Evolutionary conservation across 2,888 invertebrate genomes (phyloP).

Genomic region (Trichogramma evanescens): DNA sequence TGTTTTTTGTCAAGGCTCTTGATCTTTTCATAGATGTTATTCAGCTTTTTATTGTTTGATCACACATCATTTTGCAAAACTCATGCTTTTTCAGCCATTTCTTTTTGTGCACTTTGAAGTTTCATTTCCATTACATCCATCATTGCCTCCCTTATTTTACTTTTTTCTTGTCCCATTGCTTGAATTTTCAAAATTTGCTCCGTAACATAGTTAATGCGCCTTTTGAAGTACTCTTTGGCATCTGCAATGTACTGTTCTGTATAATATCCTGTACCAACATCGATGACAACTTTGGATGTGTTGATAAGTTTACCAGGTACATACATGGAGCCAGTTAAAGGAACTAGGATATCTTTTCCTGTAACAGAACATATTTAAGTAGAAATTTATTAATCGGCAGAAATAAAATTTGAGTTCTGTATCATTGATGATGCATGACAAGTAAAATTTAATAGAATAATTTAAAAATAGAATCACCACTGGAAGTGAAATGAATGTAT

Average conservation of each 20-base stretch:
- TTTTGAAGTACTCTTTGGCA: constrained; percentile 86
- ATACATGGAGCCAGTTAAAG: constrained; percentile 95
- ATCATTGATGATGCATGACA: background rate
- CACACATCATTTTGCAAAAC: background rate
- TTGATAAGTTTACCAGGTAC: constrained; percentile 85
- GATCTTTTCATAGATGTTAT: too few species aligned
- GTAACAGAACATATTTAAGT: constrained; percentile 9
- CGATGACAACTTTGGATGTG: constrained; percentile 81
- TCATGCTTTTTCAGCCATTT: constrained; percentile 26
- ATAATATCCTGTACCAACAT: constrained; percentile 96
- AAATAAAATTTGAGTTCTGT: too few species aligned
- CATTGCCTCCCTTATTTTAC: constrained; percentile 70
- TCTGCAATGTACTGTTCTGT: constrained; percentile 80
- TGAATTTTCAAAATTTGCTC: constrained; percentile 95
- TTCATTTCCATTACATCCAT: constrained; percentile 73
- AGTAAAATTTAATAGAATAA: background rate
- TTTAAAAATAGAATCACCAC: constrained; percentile 1
- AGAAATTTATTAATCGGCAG: too few species aligned
- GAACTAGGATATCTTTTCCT: constrained; percentile 77
- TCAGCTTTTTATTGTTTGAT: too few species aligned
- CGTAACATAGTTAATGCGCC: constrained; percentile 83
- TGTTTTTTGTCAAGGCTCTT: too few species aligned
- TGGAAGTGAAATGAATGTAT: background rate
- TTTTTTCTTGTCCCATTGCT: constrained; percentile 72
- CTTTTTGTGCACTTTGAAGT: constrained; percentile 50